Base-by-base conservation (phyloP, 1,140 invertebrate species). In the Meloidogyne hapla region DNA sequence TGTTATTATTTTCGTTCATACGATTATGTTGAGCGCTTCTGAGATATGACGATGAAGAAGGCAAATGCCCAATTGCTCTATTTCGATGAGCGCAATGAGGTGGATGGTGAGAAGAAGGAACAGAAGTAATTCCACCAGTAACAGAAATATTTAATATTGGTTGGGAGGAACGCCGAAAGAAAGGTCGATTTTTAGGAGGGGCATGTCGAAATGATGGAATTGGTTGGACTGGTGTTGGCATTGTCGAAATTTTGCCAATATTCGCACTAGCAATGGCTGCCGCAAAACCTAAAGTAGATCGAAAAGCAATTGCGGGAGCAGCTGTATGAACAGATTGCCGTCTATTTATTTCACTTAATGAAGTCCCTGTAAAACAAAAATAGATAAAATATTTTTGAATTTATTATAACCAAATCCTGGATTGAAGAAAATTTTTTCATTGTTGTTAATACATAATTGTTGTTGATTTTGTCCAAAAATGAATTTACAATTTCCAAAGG, bases 301-400 rank as follows among this genome's bases (percentile, higher is more conserved):
- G 81, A 66, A 85, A 85, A 25, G 84, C 84, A 61, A 85, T 85
- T 38, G 77, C 77, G 10, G 83, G 83, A 45, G 85, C 84, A 10
- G 78, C 84, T 13, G 81, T 79, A 76, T 85, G 84, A n/a, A 85
- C 80, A 10, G 83, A 85, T 48, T 81, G 80, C 18, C 84, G 70
- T 28, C 84, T 28, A 38, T 28, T 48, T 21, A 77, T 38, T 15
- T 77, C 76, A 15, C n/a, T 21, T 56, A 56, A 56, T 56, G 48
- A 26, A 9, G 12, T 21, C n/a, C 73, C 73, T n/a, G 33, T 26
- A 48, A 62, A 62, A 42, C 23, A 75, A n/a, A 63, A 18, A n/a
- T 70, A 28, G 12, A n/a, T 64, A 33, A 40, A 33, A 48, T 74
- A 28, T 8, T 64, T n/a, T 23, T 26, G 15, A 38, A 21, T 10